phyloP scores from a whole-genome alignment of 2,797 vertebrate species.

The Poeciliopsis paucimaculata region DNA sequence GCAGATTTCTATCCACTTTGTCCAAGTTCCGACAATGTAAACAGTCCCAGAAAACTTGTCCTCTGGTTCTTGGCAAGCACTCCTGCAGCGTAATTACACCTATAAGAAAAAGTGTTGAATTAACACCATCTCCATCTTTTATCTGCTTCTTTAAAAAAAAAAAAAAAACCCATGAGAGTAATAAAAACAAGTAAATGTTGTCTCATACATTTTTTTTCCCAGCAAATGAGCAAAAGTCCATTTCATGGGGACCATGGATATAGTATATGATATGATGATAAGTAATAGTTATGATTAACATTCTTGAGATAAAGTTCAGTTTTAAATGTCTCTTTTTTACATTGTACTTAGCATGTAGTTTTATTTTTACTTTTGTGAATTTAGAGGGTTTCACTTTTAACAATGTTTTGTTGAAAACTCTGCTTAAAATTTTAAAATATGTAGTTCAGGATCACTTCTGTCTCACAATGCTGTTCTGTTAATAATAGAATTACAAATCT shows the following conservation, averaged over 20 bases:
- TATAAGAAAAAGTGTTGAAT: neutral
- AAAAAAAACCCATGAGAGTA: neutral
- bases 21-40: neutral
- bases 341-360: neutral
- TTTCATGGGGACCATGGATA: neutral
- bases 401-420: neutral
- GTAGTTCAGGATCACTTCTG: neutral
- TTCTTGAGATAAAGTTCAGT: neutral
- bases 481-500: neutral
- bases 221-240: neutral
- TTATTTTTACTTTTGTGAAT: neutral
- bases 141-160: neutral
- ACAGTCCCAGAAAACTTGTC: neutral
- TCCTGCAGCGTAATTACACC: neutral
- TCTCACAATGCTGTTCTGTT: neutral
- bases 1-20: neutral
- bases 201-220: neutral
- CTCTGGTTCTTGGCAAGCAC: neutral
- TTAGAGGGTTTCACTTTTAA: neutral
- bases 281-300: neutral
- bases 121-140: neutral
- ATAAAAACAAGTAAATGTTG: neutral
- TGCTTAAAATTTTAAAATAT: neutral
- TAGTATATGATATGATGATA: neutral
- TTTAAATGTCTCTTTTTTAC: neutral